These are phyloP conservation scores for Paelopatides confundens DNA, from an alignment of 53 echinoderm and acorn worm species.

Conservation along the genomic window DNA sequence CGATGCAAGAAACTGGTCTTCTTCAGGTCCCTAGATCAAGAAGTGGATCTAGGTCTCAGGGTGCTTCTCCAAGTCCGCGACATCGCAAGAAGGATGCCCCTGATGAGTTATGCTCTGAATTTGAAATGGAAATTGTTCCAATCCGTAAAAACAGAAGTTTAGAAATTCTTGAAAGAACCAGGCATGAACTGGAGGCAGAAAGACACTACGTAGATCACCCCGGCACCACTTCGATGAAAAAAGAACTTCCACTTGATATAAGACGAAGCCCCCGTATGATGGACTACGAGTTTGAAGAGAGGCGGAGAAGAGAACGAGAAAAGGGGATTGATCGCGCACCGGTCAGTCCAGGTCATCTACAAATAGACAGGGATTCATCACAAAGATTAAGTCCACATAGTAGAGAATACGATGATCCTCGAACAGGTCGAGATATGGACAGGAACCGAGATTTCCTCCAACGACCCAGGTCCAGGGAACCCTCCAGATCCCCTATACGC, in stretches of 20 bases:
- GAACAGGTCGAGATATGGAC: slow-evolving; percentile 29
- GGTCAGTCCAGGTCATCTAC: background rate
- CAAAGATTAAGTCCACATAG: slow-evolving; percentile 30
- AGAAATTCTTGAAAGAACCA: slow-evolving; percentile 32
- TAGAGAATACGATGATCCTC: slow-evolving; percentile 16
- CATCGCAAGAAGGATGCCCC: slow-evolving; percentile 30
- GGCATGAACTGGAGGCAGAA: slow-evolving; percentile 22
- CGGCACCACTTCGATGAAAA: slow-evolving; percentile 12
- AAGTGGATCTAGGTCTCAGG: slow-evolving; percentile 38
- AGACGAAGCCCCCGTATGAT: slow-evolving; percentile 29
- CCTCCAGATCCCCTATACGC: slow-evolving; percentile 41
- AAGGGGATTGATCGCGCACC: background rate
- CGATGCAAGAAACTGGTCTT: slow-evolving; percentile 51
- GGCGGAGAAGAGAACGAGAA: slow-evolving; percentile 9
- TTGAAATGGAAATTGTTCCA: slow-evolving; percentile 5
- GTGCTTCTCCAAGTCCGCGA: slow-evolving; percentile 34
- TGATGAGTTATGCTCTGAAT: slow-evolving; percentile 17
- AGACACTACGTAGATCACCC: slow-evolving; percentile 4
- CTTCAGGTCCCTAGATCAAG: slow-evolving; percentile 46
- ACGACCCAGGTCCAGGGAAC: slow-evolving; percentile 38
- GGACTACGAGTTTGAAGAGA: slow-evolving; percentile 32
- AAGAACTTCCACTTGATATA: background rate
- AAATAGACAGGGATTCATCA: background rate
- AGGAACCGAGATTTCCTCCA: slow-evolving; percentile 33
- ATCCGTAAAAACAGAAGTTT: slow-evolving; percentile 26